Percentiles rank a stretch among this genome's conserved stretches.
phyloP scores from a whole-genome alignment of 2,797 vertebrate genomes.

The Eleutherodactylus coqui region DNA sequence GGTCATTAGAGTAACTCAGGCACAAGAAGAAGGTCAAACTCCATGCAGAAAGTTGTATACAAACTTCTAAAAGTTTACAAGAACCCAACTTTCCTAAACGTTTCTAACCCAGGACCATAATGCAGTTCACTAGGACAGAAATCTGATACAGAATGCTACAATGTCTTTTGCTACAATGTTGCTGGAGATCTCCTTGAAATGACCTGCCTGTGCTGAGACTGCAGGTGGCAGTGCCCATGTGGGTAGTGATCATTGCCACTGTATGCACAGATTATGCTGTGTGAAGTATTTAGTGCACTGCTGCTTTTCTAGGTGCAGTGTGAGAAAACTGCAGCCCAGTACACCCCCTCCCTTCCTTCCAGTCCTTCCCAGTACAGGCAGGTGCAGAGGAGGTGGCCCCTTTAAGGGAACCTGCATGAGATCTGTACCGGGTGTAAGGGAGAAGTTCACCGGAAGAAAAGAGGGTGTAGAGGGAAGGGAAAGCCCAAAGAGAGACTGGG shows the following conservation, averaged over 20 bases:
- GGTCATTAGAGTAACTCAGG: no score
- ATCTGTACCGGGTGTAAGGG: conserved; percentile 57
- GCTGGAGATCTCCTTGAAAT: neutral
- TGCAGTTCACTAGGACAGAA: no score
- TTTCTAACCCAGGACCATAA: no score
- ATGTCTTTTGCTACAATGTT: neutral
- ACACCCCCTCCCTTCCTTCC: neutral
- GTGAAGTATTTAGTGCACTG: neutral
- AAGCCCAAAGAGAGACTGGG: neutral
- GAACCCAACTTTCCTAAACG: no score
- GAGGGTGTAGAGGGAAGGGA: neutral
- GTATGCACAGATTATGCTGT: neutral
- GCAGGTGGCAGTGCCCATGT: neutral
- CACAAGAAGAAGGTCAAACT: no score
- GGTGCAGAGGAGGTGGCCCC: conserved; percentile 42
- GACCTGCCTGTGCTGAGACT: neutral
- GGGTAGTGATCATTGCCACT: neutral
- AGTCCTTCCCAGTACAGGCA: conserved; percentile 18
- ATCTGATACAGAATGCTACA: no score
- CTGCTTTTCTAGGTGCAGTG: neutral
- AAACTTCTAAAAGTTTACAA: no score
- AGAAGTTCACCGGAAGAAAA: conserved; percentile 52
- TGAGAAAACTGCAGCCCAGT: conserved; percentile 2
- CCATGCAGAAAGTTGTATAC: no score
- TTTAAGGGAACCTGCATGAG: conserved; percentile 40